Evolutionary conservation across 2,888 invertebrate genomes (phyloP).

Genomic region (Drosophila pseudotakahashii): DNA sequence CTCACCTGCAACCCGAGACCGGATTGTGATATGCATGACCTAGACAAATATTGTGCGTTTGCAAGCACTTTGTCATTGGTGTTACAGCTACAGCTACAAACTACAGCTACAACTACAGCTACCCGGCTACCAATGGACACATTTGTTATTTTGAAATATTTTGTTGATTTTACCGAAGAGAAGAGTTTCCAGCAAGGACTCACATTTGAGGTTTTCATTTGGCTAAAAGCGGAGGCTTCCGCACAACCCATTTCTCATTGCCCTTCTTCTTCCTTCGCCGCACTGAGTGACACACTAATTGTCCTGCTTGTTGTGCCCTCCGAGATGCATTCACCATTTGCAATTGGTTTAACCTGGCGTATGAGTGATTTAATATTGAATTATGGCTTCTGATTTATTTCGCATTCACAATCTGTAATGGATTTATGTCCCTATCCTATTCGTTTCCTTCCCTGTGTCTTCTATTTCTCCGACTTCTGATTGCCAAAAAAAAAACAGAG

Average conservation of each 20-base stretch:
- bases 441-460: neutral
- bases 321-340: constrained; percentile 31
- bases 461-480: constrained; percentile 29
- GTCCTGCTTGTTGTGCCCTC: constrained; percentile 56
- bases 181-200: constrained; percentile 48
- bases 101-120: constrained; percentile 1
- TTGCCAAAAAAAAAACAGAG: constrained; percentile 39
- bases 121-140: constrained; percentile 58
- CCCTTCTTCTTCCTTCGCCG: constrained; percentile 30
- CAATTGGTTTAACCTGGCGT: constrained; percentile 75
- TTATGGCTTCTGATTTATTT: constrained; percentile 65
- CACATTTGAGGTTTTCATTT: constrained; percentile 75
- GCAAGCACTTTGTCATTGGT: constrained; percentile 72
- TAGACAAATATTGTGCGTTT: constrained; percentile 74
- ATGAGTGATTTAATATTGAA: constrained; percentile 78
- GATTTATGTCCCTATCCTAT: constrained; percentile 60
- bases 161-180: constrained; percentile 74
- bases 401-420: constrained; percentile 56
- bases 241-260: constrained; percentile 43
- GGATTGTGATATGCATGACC: constrained; percentile 67
- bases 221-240: constrained; percentile 58
- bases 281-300: constrained; percentile 69
- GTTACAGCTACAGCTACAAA: constrained; percentile 29
- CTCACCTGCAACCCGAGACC: constrained; percentile 12
- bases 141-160: constrained; percentile 80